phyloP scores from a whole-genome alignment of 2,888 invertebrate species.

The Siphlonurus alternatus region DNA sequence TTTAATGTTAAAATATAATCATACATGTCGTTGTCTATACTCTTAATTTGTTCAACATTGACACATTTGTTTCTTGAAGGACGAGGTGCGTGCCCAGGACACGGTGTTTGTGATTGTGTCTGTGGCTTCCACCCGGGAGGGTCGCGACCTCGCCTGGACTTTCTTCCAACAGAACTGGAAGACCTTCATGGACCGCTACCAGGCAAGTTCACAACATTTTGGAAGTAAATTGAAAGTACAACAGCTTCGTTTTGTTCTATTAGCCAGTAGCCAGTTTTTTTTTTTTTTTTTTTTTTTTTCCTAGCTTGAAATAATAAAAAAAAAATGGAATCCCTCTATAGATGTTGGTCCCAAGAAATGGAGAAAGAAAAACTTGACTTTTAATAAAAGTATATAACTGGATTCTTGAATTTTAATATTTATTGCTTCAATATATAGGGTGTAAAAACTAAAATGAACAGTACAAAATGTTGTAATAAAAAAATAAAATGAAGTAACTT shows the following conservation, averaged over 20 bases:
- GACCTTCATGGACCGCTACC: constrained; percentile 57
- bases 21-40: neutral
- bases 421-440: too few relatives aligned
- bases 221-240: neutral
- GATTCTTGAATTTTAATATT: too few relatives aligned
- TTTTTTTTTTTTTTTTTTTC: constrained; percentile 1
- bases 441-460: too few relatives aligned
- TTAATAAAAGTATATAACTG: too few relatives aligned
- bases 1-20: neutral
- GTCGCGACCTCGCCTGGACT: constrained; percentile 77
- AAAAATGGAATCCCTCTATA: neutral
- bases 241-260: neutral
- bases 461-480: too few relatives aligned
- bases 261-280: neutral
- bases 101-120: constrained; percentile 78
- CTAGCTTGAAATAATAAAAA: neutral
- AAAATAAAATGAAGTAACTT: too few relatives aligned
- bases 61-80: constrained; percentile 30
- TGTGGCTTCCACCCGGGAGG: constrained; percentile 60
- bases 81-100: constrained; percentile 82
- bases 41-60: neutral
- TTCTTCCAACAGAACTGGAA: constrained; percentile 77
- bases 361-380: too few relatives aligned
- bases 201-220: constrained; percentile 33
- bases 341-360: neutral